Conservation (phyloP, 2,888 invertebrate species). For the Chalcis sispes region DNA sequence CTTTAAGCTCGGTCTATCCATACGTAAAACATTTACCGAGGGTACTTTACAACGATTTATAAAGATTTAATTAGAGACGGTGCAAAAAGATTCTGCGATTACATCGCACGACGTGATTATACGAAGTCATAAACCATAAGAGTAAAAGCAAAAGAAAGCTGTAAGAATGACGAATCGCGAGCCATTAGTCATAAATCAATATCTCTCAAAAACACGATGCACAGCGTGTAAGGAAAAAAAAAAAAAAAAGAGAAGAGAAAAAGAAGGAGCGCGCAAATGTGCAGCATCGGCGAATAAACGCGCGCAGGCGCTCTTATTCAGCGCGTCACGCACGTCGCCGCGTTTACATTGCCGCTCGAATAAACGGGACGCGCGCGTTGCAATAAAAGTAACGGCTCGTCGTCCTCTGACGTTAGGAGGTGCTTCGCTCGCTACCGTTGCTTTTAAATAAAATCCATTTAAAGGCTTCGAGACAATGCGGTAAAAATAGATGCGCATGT, state of each 20-base stretch:
- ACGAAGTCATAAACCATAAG: not conserved
- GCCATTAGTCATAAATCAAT: too few relatives aligned
- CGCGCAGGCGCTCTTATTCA: slow-evolving; percentile 5
- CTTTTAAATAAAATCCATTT: slow-evolving; percentile 31
- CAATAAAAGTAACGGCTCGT: slow-evolving; percentile 29
- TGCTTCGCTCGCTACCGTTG: not conserved
- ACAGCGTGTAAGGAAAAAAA: not conserved
- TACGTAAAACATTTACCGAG: not conserved
- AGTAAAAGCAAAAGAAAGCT: not conserved
- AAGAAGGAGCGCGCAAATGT: not conserved
- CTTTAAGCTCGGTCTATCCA: not conserved
- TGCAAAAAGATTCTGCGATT: not conserved
- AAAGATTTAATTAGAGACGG: slow-evolving; percentile 34
- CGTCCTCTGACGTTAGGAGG: slow-evolving; percentile 8
- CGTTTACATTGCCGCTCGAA: not conserved
- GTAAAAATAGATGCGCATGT: slow-evolving; percentile 12
- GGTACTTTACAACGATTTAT: slow-evolving; percentile 15
- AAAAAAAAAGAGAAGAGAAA: not conserved
- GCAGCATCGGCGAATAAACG: not conserved
- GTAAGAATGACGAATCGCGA: too few relatives aligned
- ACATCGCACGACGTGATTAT: not conserved
- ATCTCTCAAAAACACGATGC: too few relatives aligned
- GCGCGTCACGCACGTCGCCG: slow-evolving; percentile 1
- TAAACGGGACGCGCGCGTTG: not conserved
- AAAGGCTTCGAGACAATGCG: not conserved